phyloP scores from a whole-genome alignment of 2,113 vertebrate genomes.

The Zosterops borbonicus region DNA sequence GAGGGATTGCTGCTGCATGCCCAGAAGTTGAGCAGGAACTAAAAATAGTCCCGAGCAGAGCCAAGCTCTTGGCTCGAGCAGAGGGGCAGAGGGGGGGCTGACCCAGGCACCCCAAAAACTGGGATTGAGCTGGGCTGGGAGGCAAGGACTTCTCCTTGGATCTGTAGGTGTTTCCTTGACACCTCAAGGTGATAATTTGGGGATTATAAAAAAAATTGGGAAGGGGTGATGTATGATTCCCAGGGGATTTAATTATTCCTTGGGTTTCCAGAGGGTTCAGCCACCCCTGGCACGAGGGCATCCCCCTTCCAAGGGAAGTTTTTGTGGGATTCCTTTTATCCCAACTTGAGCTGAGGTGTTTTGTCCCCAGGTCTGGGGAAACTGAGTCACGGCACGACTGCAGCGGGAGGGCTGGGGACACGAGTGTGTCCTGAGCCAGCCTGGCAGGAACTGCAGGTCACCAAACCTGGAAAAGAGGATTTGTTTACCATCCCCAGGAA shows the following conservation, averaged over 20 bases:
- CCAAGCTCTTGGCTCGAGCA: not conserved
- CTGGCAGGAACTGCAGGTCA: not conserved
- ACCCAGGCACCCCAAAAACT: not conserved
- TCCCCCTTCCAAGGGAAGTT: not conserved
- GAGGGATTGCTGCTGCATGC: not conserved
- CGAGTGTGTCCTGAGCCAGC: accelerated
- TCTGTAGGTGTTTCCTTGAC: not conserved
- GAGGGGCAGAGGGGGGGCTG: not conserved
- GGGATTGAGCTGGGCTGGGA: accelerated
- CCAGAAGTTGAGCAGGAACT: not conserved
- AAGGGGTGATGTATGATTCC: accelerated
- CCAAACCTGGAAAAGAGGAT: not conserved
- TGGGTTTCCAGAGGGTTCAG: not conserved
- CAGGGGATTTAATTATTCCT: not conserved
- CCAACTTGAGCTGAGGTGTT: not conserved
- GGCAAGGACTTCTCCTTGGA: not conserved
- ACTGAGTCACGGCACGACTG: not conserved
- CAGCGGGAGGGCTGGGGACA: not conserved
- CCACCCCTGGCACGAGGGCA: not conserved
- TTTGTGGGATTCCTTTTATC: accelerated
- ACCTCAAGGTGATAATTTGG: not conserved
- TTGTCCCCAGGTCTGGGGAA: not conserved
- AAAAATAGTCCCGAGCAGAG: not conserved
- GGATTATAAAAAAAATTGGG: accelerated
- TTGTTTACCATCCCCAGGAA: not conserved